phyloP scores from a whole-genome alignment of 1,140 invertebrate species.

The Riptortus pedestris region DNA sequence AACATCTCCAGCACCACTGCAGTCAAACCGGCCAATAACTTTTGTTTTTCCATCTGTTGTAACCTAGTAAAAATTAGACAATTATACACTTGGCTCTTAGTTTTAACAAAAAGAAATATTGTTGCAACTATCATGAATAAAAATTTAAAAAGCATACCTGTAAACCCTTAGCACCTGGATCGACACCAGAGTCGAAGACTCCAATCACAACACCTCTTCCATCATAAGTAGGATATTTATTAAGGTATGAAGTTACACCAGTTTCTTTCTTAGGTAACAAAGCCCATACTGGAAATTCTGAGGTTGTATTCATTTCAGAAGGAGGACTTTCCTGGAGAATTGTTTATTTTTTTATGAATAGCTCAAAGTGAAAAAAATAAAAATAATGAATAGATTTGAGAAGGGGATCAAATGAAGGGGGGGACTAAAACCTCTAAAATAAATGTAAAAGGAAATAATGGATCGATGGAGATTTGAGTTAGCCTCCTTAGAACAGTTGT shows the following conservation, averaged over 20 bases:
- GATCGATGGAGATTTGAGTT: too few species aligned
- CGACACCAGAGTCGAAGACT: constrained; percentile 94
- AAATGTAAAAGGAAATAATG: too few species aligned
- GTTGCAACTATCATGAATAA: neutral
- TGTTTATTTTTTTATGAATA: too few species aligned
- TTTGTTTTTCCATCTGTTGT: constrained; percentile 82
- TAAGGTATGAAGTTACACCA: constrained; percentile 74
- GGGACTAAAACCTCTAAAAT: too few species aligned
- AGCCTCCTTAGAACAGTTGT: neutral
- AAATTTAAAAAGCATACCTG: constrained; percentile 51
- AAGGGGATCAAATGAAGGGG: too few species aligned
- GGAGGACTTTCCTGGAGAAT: neutral
- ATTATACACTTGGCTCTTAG: neutral
- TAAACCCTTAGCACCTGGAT: constrained; percentile 86
- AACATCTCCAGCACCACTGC: constrained; percentile 89
- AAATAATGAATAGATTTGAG: too few species aligned
- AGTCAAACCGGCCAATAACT: constrained; percentile 89
- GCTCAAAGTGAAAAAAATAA: too few species aligned
- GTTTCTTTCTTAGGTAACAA: constrained; percentile 94
- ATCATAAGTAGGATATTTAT: constrained; percentile 87
- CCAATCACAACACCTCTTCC: constrained; percentile 84
- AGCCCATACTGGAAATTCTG: constrained; percentile 68
- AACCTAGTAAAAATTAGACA: constrained; percentile 44
- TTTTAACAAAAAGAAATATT: neutral
- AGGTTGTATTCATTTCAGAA: constrained; percentile 38